These are phyloP conservation scores for Enoplosus armatus DNA, from an alignment of 2,797 vertebrate genomes.

Conservation along the genomic window DNA sequence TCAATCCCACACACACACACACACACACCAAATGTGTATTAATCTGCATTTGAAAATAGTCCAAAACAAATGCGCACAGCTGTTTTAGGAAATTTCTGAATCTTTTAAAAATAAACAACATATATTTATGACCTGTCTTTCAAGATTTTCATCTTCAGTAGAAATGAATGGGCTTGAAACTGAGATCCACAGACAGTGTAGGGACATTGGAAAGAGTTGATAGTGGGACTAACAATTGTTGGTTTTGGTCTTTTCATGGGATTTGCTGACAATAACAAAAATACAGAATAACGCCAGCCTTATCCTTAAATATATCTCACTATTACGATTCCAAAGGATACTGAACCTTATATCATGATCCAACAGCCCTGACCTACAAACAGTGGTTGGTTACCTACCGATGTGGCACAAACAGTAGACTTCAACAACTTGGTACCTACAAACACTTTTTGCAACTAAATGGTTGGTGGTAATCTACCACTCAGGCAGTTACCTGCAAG, in stretches of 20 bases:
- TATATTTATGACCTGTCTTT: not conserved
- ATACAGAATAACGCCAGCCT: not conserved
- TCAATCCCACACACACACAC: no score
- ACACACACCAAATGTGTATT: no score
- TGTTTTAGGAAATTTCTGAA: not conserved
- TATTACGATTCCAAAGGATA: not conserved
- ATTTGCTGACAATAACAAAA: not conserved
- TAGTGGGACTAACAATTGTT: not conserved
- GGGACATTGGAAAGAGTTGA: not conserved
- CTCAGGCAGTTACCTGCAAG: slow-evolving; percentile 2
- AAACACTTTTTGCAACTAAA: not conserved
- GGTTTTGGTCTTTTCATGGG: slow-evolving; percentile 1
- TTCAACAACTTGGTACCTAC: not conserved
- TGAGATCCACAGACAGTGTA: not conserved
- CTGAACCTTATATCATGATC: not conserved
- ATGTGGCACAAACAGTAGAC: not conserved
- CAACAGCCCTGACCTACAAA: not conserved
- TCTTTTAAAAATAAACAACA: not conserved
- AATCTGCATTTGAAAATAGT: not conserved
- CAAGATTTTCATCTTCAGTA: not conserved
- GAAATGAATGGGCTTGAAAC: not conserved
- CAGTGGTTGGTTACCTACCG: not conserved
- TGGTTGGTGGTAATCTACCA: not conserved
- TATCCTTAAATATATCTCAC: not conserved
- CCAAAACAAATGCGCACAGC: not conserved